Evolutionary conservation across 2,797 vertebrate genomes (phyloP), one percentile per base, ranked within the genome.

Genomic region (Chelonia mydas): DNA sequence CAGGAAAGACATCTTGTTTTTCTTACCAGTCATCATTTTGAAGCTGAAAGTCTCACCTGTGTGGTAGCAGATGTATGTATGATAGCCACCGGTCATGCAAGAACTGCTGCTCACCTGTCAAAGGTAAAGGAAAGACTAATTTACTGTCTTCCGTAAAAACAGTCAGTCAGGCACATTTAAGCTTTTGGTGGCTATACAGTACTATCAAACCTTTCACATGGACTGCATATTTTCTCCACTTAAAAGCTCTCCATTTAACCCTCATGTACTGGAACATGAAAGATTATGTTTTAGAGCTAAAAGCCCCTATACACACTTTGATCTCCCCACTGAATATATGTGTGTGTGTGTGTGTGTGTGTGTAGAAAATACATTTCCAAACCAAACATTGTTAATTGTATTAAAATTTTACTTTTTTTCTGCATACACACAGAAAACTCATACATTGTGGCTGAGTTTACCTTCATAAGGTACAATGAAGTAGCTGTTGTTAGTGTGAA

Each of bases 1-100:
- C 95, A 97, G 97, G 97, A 98, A 98, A 98, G 98, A 98, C 97
- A 97, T 98, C 98, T 98, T 98, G 98, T 98, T 98, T 98, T 98
- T 98, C 98, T 98, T 97, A 95, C 97, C 96, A 95, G 97, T 97
- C 97, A 96, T 97, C 97, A 74, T 96, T 95, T 72, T 82, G 97
- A 95, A 96, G 94, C 59, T 1, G 84, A 94, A 92, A 93, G 93
- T 95, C 92, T 98, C 98, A 98, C 98, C 98, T 98, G 97, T 72
- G 95, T 95, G 95, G 97, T 76, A 88, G 95, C 81, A 50, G 97
- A 90, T 91, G 95, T 81, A 92, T 89, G n/a, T 41, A 87, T 53
- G 95, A 95, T 94, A 94, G 97, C 90, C 98, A 97, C 92, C 1
- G 19, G 97, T 98, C 98, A 97, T 94, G 98, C 97, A 95, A 98